Evolutionary conservation across 2,113 vertebrate genomes (phyloP), one percentile per base, ranked within the genome.

Genomic region (Acanthochromis polyacanthus): DNA sequence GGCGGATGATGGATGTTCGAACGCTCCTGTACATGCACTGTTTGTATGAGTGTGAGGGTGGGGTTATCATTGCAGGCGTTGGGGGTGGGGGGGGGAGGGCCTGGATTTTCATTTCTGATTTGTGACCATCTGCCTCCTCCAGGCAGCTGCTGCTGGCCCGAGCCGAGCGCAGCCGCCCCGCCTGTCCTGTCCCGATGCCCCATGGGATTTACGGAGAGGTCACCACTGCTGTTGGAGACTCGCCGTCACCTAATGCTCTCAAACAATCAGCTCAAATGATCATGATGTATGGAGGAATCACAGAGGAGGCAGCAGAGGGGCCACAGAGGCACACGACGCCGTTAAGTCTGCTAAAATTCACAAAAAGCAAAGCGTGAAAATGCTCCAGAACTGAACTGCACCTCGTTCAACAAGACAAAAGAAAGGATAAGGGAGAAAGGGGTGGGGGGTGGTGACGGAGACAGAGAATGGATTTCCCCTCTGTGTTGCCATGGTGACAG

Each of bases 401-500:
- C 76, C 59, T 73, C 59, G 77, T 74, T 68, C 79, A 69, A 56
- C 55, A n/a, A 63, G 28, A 88, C 74, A 87, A 69, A 76, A 73
- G 60, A 78, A 62, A 60, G 22, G 48, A 59, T 15, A 50, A 23
- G 23, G 38, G 77, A 22, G 40, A 19, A 19, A 36, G 55, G 75
- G 58, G 11, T 43, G 48, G 48, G 63, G 52, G 71, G 70, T 2
- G 53, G 62, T 67, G 80, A 60, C 85, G 78, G 90, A 67, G 66
- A 79, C 77, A 56, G 71, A 82, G 78, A 86, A 89, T 70, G 82
- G 89, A 82, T 82, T 93, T 92, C 87, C 91, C 86, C 80, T 89
- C 79, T 51, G 62, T 74, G 93, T 96, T 96, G 89, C 95, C 94
- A 95, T 92, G 93, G 95, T 85, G 89, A 96, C 88, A 4, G 83